These are phyloP conservation scores for Engystomops pustulosus DNA, from an alignment of 2,113 vertebrate genomes.

Conservation along the genomic window DNA sequence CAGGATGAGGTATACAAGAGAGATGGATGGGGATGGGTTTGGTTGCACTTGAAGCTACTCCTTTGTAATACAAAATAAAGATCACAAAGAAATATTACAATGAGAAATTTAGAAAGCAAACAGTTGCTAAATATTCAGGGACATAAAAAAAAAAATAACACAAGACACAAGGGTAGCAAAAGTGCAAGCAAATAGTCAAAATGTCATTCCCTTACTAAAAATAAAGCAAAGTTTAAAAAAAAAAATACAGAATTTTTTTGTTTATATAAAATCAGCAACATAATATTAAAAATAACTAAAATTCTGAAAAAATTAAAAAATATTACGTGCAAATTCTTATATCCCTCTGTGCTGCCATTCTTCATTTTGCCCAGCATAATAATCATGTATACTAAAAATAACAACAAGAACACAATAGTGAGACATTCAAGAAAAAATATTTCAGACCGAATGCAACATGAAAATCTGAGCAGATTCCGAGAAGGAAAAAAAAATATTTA, in stretches of 20 bases:
- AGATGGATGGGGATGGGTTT: constrained; percentile 35
- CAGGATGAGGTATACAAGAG: constrained; percentile 7
- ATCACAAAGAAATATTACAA: constrained; percentile 16
- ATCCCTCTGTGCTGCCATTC: constrained; percentile 54
- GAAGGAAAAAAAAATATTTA: background rate
- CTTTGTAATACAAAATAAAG: background rate
- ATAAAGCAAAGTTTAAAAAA: background rate
- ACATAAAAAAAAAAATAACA: background rate
- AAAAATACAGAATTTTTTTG: constrained; percentile 4
- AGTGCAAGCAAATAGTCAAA: constrained; percentile 56
- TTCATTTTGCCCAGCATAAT: constrained; percentile 52
- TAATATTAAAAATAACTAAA: constrained; percentile 21
- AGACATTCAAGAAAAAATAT: constrained; percentile 35
- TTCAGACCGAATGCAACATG: constrained; percentile 20
- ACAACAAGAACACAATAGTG: constrained; percentile 56
- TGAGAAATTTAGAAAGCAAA: constrained; percentile 51
- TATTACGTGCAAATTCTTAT: constrained; percentile 56
- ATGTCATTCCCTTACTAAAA: background rate
- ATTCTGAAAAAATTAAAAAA: constrained; percentile 23
- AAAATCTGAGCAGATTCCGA: background rate
- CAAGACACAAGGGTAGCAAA: constrained; percentile 33
- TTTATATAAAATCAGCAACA: constrained; percentile 35
- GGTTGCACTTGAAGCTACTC: constrained; percentile 52
- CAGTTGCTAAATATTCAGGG: background rate
- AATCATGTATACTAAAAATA: constrained; percentile 60